Evolutionary conservation across 2,888 invertebrate genomes (phyloP).

Genomic region (Sicus ferrugineus): DNA sequence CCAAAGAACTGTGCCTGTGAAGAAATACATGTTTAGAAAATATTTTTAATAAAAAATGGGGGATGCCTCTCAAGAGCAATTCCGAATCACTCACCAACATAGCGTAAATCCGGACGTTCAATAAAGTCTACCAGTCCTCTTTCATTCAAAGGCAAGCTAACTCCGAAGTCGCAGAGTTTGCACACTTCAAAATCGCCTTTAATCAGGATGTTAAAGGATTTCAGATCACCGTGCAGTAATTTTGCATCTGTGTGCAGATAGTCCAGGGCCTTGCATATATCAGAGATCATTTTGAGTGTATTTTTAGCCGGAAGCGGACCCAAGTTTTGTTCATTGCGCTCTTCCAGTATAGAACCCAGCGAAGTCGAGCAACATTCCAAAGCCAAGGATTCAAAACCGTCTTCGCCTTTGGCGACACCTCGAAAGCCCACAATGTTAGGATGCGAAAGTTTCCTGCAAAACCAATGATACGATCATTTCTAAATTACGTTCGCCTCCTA

Average conservation of each 20-base stretch:
- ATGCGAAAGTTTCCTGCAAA: conserved; percentile 70
- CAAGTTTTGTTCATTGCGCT: conserved; percentile 67
- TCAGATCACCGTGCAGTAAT: conserved; percentile 83
- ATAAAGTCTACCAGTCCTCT: conserved; percentile 70
- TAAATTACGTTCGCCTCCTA: not conserved
- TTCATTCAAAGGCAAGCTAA: conserved; percentile 75
- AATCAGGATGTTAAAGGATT: conserved; percentile 82
- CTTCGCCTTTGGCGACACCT: conserved; percentile 62
- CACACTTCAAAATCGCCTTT: conserved; percentile 78
- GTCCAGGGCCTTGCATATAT: conserved; percentile 75
- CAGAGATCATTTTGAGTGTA: conserved; percentile 73
- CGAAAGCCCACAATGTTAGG: conserved; percentile 85
- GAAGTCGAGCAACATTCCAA: conserved; percentile 81
- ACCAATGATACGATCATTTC: not conserved
- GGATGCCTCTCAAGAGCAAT: not conserved
- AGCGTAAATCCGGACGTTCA: conserved; percentile 67
- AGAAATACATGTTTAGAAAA: not conserved
- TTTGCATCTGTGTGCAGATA: conserved; percentile 78
- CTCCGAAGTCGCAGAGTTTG: conserved; percentile 87
- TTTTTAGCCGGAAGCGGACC: conserved; percentile 71
- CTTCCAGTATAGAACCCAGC: conserved; percentile 78
- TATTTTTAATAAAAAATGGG: not conserved
- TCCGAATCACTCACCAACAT: conserved; percentile 67
- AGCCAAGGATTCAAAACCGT: conserved; percentile 70
- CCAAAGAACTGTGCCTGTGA: conserved; percentile 79